Conservation (phyloP, 2,888 invertebrate species). For the Euspilapteryx auroguttella region DNA sequence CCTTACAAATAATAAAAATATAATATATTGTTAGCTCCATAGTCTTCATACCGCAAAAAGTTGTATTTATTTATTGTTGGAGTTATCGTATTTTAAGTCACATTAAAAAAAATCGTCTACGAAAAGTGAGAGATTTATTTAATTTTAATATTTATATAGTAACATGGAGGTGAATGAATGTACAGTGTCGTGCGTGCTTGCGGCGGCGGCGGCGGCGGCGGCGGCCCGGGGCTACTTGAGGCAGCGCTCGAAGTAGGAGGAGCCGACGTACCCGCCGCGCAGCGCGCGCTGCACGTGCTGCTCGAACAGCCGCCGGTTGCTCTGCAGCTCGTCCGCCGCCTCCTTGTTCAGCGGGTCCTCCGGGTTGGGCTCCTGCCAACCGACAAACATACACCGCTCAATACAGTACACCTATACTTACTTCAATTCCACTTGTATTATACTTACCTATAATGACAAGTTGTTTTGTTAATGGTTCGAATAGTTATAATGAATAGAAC, state of each 20-base stretch:
- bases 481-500: too few relatives aligned
- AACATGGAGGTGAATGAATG: conserved; percentile 1
- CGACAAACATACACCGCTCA: too few relatives aligned
- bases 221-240: conserved; percentile 70
- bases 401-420: too few relatives aligned
- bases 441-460: too few relatives aligned
- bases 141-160: conserved; percentile 1
- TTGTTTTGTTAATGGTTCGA: too few relatives aligned
- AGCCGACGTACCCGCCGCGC: conserved; percentile 94
- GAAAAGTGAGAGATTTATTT: conserved; percentile 5
- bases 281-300: conserved; percentile 95
- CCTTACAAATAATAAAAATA: too few relatives aligned
- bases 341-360: conserved; percentile 99
- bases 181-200: conserved; percentile 8
- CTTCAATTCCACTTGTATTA: too few relatives aligned
- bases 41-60: too few relatives aligned
- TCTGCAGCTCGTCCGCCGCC: conserved; percentile 95
- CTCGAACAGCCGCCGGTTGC: conserved; percentile 91
- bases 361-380: conserved; percentile 90
- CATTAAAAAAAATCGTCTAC: too few relatives aligned
- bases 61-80: too few relatives aligned
- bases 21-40: too few relatives aligned
- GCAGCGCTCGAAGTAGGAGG: conserved; percentile 93
- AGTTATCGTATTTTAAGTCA: too few relatives aligned
- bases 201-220: neutral